These are phyloP conservation scores for Halichoeres trimaculatus DNA, from an alignment of 2,113 vertebrate species.

Conservation along the genomic window DNA sequence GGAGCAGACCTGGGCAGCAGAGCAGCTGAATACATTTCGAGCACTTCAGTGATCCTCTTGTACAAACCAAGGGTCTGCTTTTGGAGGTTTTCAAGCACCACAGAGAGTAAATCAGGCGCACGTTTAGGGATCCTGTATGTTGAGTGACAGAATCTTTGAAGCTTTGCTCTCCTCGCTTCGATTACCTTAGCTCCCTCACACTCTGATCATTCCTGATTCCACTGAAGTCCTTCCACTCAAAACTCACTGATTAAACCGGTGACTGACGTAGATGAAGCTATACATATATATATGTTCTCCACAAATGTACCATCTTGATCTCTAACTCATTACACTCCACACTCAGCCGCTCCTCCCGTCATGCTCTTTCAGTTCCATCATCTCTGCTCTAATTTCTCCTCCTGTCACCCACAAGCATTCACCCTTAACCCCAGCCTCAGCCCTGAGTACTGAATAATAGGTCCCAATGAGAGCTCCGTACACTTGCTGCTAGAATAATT, in stretches of 20 bases:
- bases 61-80: background rate
- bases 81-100: slow-evolving; percentile 19
- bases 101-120: slow-evolving; percentile 19
- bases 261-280: background rate
- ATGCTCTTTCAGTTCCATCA: slow-evolving; percentile 1
- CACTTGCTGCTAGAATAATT: slow-evolving; percentile 12
- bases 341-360: background rate
- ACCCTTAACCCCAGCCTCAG: slow-evolving; percentile 22
- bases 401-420: slow-evolving; percentile 2
- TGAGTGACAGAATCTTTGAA: slow-evolving; percentile 9
- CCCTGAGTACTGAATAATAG: slow-evolving; percentile 30
- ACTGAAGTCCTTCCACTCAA: background rate
- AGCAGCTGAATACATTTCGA: slow-evolving; percentile 27
- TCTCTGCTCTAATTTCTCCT: slow-evolving; percentile 9
- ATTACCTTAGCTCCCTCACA: background rate
- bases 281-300: background rate
- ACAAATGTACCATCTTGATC: background rate
- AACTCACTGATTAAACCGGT: slow-evolving; percentile 1
- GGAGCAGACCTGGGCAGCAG: slow-evolving; percentile 11
- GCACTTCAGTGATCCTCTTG: slow-evolving; percentile 10
- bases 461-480: slow-evolving; percentile 23
- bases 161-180: background rate
- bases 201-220: background rate
- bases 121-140: background rate
- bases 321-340: background rate